Evolutionary conservation across 2,888 invertebrate genomes (phyloP).

Genomic region (Yponomeuta cagnagella): DNA sequence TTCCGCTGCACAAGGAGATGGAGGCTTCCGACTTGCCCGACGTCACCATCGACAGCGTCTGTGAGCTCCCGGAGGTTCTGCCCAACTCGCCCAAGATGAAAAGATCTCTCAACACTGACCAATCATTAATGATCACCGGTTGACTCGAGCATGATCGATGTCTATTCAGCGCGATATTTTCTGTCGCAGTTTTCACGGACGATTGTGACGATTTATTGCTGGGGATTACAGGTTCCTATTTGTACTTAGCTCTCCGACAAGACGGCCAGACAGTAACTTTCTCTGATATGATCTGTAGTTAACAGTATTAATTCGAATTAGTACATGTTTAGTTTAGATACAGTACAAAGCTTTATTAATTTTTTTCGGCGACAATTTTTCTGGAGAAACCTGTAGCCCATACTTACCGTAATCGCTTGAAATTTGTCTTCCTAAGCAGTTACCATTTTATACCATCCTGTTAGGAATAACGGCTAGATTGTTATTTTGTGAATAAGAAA

Average conservation of each 20-base stretch:
- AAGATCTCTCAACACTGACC: conserved; percentile 26
- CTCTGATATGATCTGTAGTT: not conserved
- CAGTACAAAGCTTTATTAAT: conserved; percentile 18
- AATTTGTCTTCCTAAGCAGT: not conserved
- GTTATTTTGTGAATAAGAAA: conserved; percentile 9
- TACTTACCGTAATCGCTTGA: not conserved
- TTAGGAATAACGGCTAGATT: not conserved
- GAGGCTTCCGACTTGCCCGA: conserved; percentile 75
- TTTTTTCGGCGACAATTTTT: not conserved
- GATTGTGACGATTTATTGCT: not conserved
- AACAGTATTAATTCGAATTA: conserved; percentile 17
- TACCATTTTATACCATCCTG: conserved; percentile 8
- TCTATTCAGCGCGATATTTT: not conserved
- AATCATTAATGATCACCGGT: conserved; percentile 29
- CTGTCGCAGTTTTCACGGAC: not conserved
- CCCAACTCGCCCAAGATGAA: conserved; percentile 70
- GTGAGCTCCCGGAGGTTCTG: conserved; percentile 77
- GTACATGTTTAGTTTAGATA: conserved; percentile 18
- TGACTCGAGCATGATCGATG: not conserved
- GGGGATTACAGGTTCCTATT: conserved; percentile 10
- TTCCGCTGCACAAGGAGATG: conserved; percentile 77
- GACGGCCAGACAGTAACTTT: not conserved
- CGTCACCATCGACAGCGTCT: conserved; percentile 79
- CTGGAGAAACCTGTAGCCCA: not conserved
- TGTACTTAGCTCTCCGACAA: conserved; percentile 1